phyloP scores from a whole-genome alignment of 1,140 invertebrate genomes.

The Anagrus nilaparvatae region DNA sequence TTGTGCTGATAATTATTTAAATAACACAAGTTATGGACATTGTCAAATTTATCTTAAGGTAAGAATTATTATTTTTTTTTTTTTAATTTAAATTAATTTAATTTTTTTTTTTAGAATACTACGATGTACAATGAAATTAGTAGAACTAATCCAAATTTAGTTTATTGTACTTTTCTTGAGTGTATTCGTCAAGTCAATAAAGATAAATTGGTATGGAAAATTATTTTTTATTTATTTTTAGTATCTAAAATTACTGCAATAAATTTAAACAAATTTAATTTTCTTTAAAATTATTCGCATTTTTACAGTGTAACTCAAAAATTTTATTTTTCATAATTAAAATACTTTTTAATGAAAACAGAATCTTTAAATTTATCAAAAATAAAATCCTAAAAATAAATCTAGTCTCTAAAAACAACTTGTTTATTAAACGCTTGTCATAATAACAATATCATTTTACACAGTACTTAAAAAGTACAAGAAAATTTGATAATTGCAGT shows the following conservation, averaged over 20 bases:
- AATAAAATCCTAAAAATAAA: no score
- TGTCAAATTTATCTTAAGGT: conserved; percentile 27
- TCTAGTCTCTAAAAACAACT: no score
- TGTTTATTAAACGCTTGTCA: no score
- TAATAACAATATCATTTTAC: no score
- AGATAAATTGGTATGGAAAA: conserved; percentile 25
- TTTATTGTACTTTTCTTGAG: conserved; percentile 34
- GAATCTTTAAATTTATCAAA: no score
- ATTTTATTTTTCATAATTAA: neutral
- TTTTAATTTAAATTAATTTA: conserved; percentile 1
- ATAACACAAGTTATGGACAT: conserved; percentile 26
- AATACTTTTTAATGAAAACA: no score
- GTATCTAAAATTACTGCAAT: no score
- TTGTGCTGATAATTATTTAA: conserved; percentile 28
- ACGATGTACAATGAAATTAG: conserved; percentile 16
- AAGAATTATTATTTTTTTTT: conserved; percentile 6
- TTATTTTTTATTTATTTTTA: neutral
- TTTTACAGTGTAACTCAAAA: neutral
- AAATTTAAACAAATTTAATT: neutral
- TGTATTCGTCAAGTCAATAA: conserved; percentile 35
- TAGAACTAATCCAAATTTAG: conserved; percentile 15
- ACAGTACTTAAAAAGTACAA: no score
- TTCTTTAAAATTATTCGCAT: no score
- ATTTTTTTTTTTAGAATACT: conserved; percentile 21
- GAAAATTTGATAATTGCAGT: no score